Conservation (phyloP, 92 coral and sea anemone species). For the Micromussa lordhowensis region DNA sequence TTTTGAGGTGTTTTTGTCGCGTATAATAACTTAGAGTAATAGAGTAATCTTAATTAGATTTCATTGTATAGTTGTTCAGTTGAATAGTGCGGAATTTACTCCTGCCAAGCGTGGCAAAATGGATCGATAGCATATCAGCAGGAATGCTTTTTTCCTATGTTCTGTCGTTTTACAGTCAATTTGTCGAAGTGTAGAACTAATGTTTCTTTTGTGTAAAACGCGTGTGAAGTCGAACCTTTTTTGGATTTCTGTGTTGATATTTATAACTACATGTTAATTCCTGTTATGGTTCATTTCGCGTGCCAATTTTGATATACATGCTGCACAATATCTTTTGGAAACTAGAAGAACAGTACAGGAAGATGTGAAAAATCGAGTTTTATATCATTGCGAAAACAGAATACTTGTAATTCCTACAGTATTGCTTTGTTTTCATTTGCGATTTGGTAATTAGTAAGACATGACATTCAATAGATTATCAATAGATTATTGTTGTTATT, state of each 20-base stretch:
- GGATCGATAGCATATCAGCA: conserved; percentile 7
- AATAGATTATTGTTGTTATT: background rate
- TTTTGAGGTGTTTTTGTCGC: background rate
- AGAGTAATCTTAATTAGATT: conserved; percentile 12
- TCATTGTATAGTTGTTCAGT: conserved; percentile 25
- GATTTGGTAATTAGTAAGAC: background rate
- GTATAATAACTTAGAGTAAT: background rate
- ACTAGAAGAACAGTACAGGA: background rate
- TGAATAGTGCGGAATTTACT: conserved; percentile 7
- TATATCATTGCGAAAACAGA: background rate
- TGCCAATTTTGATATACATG: background rate
- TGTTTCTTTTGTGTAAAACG: conserved; percentile 10
- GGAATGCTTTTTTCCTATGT: background rate
- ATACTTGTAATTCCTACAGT: background rate
- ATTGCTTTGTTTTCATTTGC: background rate
- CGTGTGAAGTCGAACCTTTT: background rate
- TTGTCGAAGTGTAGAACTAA: background rate
- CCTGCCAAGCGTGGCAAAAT: conserved; percentile 6
- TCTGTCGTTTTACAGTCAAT: conserved; percentile 3
- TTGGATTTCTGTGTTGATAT: conserved; percentile 16
- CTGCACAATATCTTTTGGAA: background rate
- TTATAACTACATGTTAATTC: conserved; percentile 20
- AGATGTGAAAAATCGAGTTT: background rate
- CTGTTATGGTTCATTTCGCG: background rate
- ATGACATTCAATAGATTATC: background rate